Base-by-base conservation (phyloP, 2,888 invertebrate genomes). In the Coenonympha glycerion region DNA sequence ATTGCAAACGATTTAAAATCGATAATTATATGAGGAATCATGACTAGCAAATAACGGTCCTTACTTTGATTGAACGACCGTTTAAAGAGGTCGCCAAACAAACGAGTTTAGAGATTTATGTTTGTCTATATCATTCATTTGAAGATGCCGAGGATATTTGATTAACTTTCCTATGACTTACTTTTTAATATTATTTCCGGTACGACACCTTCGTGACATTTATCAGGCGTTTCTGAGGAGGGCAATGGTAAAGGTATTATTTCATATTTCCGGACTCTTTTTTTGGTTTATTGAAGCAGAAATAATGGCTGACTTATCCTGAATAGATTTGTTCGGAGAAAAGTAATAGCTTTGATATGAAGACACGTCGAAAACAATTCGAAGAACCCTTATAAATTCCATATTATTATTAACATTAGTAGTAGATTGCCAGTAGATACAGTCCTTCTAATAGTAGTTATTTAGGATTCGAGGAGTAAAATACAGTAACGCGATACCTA, bases 21-120 rank as follows among this genome's bases (percentile, higher is more conserved):
- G 65, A 68, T 67, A 69, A 65, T 62, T 60, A 52, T 59, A 60
- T 56, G 63, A 64, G 59, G 68, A 61, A 56, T 61, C 61, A 47
- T 40, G 15, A 40, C 42, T 52, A 52, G 50, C 46, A 40, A 52
- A 53, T 58, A 57, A 61, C 58, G 59, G 56, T 61, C 46, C 47
- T 31, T 40, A 26, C 30, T 30, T 51, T 55, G 51, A 53, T 55
- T 56, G 52, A 53, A 40, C 50, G 52, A 34, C 46, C 45, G 31
- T 40, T 34, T 50, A 37, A 42, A 56, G 47, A 55, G 60, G 57
- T 53, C 55, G 34, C 31, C 19, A 36, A 47, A 48, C 39, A 46
- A 48, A 46, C 52, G 16, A 24, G 49, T 50, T 55, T 47, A 49
- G 33, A 36, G 39, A 36, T 31, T 39, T 36, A 24, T 42, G 40